phyloP scores from a whole-genome alignment of 2,797 vertebrate genomes.

The Chrysocyon brachyurus region DNA sequence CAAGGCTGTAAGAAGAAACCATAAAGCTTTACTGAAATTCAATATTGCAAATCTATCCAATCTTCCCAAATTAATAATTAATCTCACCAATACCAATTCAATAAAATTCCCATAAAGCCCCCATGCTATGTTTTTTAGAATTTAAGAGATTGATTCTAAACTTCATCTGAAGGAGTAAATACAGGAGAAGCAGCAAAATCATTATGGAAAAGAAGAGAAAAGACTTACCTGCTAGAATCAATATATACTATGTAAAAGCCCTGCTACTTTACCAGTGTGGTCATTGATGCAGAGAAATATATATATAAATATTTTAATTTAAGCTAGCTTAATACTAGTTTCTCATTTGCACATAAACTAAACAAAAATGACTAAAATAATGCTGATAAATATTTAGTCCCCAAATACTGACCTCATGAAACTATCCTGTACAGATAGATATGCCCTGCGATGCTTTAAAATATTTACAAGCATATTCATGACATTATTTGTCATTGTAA shows the following conservation, averaged over 20 bases:
- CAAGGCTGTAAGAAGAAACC: neutral
- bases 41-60: constrained; percentile 10
- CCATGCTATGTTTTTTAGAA: neutral
- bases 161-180: constrained; percentile 23
- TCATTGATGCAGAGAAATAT: neutral
- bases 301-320: neutral
- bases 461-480: neutral
- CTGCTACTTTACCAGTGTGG: neutral
- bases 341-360: neutral
- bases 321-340: neutral
- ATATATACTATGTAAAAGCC: neutral
- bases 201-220: neutral
- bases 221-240: neutral
- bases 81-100: neutral
- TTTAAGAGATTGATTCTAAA: neutral
- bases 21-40: neutral
- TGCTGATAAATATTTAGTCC: neutral
- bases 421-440: constrained; percentile 16
- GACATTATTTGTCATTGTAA: neutral
- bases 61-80: constrained; percentile 60
- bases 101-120: constrained; percentile 19
- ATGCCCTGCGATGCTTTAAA: neutral
- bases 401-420: neutral
- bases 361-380: neutral
- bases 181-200: neutral